Evolutionary conservation across 2,113 vertebrate species (phyloP).

Genomic region (Crotalus helleri): DNA sequence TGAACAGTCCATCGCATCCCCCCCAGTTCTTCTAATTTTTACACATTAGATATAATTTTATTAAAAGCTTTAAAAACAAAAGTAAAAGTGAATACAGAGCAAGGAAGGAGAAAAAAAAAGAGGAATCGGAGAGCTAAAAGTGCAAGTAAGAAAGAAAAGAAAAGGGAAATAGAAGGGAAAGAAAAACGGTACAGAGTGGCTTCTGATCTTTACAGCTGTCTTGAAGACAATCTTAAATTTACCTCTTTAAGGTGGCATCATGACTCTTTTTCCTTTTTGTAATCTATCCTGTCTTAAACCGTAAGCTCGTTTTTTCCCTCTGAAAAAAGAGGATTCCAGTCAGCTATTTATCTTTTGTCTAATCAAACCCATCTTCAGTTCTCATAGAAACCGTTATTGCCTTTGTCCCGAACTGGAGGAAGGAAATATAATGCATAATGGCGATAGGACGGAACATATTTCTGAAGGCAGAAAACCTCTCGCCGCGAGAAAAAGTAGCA

Average conservation of each 20-base stretch:
- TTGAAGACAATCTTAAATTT: background rate
- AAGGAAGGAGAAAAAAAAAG: background rate
- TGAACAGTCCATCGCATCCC: background rate
- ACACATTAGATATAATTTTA: background rate
- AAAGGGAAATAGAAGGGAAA: background rate
- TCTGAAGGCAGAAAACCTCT: background rate
- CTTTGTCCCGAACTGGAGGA: background rate
- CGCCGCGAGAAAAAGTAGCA: background rate
- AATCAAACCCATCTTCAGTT: background rate
- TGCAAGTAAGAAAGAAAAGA: background rate
- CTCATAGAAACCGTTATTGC: background rate
- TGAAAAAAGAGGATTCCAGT: background rate
- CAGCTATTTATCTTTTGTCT: background rate
- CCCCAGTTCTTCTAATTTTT: background rate
- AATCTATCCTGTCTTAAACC: background rate
- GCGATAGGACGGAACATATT: background rate
- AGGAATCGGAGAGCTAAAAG: background rate
- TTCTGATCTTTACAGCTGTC: background rate
- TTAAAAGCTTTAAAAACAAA: background rate
- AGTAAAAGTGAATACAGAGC: background rate
- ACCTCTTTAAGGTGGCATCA: background rate
- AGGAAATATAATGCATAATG: background rate
- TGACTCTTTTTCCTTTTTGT: background rate
- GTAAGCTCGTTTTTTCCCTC: background rate
- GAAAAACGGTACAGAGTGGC: background rate